A percentile compares a stretch with the other conserved stretches of the same genome.
Evolutionary conservation across 1,140 invertebrate species (phyloP).

Genomic region (Scaptomyza hsui): DNA sequence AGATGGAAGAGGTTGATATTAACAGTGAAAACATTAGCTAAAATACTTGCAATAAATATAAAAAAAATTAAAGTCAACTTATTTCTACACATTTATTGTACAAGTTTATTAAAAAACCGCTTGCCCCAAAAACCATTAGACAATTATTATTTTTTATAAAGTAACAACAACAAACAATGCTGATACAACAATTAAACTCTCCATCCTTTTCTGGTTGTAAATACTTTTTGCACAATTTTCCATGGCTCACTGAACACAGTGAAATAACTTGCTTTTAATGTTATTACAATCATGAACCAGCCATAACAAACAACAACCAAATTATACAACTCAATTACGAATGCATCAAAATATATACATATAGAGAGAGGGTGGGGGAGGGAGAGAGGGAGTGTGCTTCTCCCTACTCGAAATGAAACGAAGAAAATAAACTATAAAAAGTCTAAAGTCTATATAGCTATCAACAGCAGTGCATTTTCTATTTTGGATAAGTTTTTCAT

Average conservation of each 20-base stretch:
- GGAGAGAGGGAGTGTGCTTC: no score
- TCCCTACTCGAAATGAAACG: not conserved
- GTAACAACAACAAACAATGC: not conserved
- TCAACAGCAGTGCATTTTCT: constrained; percentile 63
- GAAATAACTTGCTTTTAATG: constrained; percentile 65
- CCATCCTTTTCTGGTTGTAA: constrained; percentile 14
- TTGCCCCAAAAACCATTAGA: no score
- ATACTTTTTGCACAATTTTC: constrained; percentile 54
- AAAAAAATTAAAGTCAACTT: no score
- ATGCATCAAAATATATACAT: constrained; percentile 19
- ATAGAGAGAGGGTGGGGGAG: no score
- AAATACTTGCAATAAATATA: no score
- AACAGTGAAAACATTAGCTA: no score
- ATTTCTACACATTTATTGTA: no score
- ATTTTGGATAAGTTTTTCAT: constrained; percentile 48
- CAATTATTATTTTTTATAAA: no score
- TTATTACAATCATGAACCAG: constrained; percentile 59
- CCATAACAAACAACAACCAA: constrained; percentile 18
- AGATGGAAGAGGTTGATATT: no score
- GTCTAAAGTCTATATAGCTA: constrained; percentile 1
- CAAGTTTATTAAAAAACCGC: no score
- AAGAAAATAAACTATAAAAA: not conserved
- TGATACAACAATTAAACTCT: constrained; percentile 13
- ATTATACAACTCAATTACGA: constrained; percentile 70
- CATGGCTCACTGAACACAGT: constrained; percentile 65